Evolutionary conservation across 2,888 invertebrate species (phyloP), one percentile per base, ranked within the genome.

Genomic region (Acanthoscelides obtectus): DNA sequence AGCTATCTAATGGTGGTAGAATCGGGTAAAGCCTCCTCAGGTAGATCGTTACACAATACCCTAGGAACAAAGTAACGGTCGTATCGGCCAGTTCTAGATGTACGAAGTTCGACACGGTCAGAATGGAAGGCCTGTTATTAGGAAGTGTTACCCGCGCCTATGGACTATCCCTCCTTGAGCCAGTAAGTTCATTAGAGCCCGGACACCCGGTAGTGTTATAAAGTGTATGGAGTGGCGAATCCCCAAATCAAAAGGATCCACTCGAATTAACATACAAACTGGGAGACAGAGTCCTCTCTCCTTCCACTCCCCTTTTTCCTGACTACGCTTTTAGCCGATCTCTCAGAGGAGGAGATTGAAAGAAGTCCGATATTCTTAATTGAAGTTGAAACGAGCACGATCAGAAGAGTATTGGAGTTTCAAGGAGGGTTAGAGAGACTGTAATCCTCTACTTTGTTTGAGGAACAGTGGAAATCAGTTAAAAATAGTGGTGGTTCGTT

Each of bases 251-350:
- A 72, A 72, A 67, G 64, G 70, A 69, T 67, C 69, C 69, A 72
- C 72, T 72, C 67, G 22, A 72, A 72, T 72, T 72, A 72, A 72
- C 72, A 72, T 72, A 72, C 67, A 70, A 70, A 72, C 69, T 67
- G 72, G 17, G 72, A 64, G 45, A 45, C 45, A 45, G 45, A 45
- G 45, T 45, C 45, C 45, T 45, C 45, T 45, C 17, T 45, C 45
- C 72, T 64, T 27, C 21, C 27, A 68, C 22, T 68, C 27, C 25
- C 45, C 27, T 45, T 68, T 27, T 68, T 27, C 21, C 67, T 22
- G 67, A 67, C 67, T 66, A 20, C 66, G 66, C 66, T 66, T 45
- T 69, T 63, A 25, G 69, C 69, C 20, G 69, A 68, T 68, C 71
- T 68, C 68, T 67, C 27, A 69, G 71, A 69, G 67, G 25, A 69